These are phyloP conservation scores for Ptychoptera contaminata DNA, from an alignment of 2,888 invertebrate species.

Conservation along the genomic window DNA sequence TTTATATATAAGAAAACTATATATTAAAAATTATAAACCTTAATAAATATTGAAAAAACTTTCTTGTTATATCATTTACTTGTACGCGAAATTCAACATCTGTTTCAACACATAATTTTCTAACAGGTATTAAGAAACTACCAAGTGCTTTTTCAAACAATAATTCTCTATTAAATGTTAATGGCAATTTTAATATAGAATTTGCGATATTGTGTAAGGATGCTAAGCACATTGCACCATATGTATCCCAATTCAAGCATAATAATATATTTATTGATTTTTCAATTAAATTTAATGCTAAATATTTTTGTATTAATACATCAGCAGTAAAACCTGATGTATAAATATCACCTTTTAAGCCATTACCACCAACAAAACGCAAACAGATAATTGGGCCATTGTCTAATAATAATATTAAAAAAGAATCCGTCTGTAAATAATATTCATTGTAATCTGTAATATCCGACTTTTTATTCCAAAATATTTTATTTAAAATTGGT, in stretches of 20 bases:
- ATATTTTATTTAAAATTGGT: constrained; percentile 36
- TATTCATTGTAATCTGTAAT: constrained; percentile 22
- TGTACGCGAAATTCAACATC: constrained; percentile 61
- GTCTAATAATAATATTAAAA: constrained; percentile 42
- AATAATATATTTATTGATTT: constrained; percentile 49
- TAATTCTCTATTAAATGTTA: constrained; percentile 31
- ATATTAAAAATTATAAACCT: constrained; percentile 33
- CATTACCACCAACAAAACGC: constrained; percentile 35
- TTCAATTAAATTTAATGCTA: constrained; percentile 45
- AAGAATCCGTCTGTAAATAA: constrained; percentile 35
- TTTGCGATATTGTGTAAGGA: constrained; percentile 58
- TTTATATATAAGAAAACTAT: background rate
- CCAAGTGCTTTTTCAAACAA: constrained; percentile 64
- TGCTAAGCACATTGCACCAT: constrained; percentile 57
- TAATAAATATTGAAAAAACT: constrained; percentile 74
- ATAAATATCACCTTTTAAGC: constrained; percentile 29
- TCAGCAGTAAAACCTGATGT: constrained; percentile 39
- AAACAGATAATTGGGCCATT: constrained; percentile 43
- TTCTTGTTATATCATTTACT: constrained; percentile 65
- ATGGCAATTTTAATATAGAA: constrained; percentile 31
- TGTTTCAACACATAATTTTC: constrained; percentile 47
- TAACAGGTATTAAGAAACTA: constrained; percentile 57
- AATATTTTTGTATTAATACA: constrained; percentile 44
- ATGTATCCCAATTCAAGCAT: constrained; percentile 61
- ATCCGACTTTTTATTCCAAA: constrained; percentile 42